Evolutionary conservation across 2,797 vertebrate species (phyloP).

Genomic region (Gallinago stenura): DNA sequence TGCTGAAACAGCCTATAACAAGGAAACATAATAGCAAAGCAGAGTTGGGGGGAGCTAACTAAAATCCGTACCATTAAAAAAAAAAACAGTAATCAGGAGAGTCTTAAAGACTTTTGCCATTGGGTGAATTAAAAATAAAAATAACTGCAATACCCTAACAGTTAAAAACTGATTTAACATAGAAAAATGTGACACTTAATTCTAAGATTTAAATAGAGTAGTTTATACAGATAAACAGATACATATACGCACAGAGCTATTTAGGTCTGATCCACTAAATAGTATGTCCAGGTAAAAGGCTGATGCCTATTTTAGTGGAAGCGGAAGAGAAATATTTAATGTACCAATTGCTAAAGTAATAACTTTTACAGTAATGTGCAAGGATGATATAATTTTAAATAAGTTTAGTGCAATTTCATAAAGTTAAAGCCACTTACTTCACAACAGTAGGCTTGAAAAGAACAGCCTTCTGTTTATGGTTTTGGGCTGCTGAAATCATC

Average conservation of each 20-base stretch:
- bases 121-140: background rate
- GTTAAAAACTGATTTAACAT: background rate
- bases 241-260: background rate
- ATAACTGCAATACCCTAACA: background rate
- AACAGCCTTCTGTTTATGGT: background rate
- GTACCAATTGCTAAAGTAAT: background rate
- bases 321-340: background rate
- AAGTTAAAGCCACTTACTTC: background rate
- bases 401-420: background rate
- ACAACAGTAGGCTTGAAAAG: background rate
- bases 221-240: background rate
- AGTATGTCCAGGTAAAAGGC: background rate
- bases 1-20: constrained; percentile 20
- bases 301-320: background rate
- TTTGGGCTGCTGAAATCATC: background rate
- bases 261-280: background rate
- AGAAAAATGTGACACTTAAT: background rate
- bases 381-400: background rate
- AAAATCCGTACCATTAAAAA: background rate
- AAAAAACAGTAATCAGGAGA: background rate
- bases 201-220: background rate
- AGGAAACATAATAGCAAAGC: background rate
- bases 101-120: background rate
- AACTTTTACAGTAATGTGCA: background rate
- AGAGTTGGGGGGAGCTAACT: background rate